Conservation (phyloP, 2,797 vertebrate genomes). For the Basileuterus tristriatus region DNA sequence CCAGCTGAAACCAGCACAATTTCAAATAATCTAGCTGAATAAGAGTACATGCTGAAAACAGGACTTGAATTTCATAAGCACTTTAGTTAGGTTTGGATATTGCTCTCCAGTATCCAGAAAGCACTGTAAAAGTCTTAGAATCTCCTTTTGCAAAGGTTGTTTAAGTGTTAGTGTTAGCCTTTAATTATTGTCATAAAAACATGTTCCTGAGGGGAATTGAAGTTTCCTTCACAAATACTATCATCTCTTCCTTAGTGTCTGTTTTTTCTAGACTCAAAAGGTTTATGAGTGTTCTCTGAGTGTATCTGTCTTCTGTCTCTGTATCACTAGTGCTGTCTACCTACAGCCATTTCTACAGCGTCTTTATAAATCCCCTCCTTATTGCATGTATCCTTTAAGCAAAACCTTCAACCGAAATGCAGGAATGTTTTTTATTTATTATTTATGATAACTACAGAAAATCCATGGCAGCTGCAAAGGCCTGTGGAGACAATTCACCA, state of each 20-base stretch:
- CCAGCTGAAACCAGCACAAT: background rate
- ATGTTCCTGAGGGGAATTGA: background rate
- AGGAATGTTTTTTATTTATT: background rate
- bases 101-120: background rate
- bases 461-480: background rate
- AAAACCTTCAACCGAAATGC: background rate
- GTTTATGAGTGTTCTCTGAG: background rate
- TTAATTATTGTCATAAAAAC: background rate
- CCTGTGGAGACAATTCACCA: background rate
- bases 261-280: background rate
- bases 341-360: background rate
- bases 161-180: background rate
- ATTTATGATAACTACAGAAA: background rate
- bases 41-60: background rate
- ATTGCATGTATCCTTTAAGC: background rate
- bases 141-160: background rate
- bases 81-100: background rate
- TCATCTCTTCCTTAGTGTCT: background rate
- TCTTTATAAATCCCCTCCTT: background rate
- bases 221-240: background rate
- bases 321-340: fast-evolving
- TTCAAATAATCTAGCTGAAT: background rate
- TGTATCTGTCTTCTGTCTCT: background rate
- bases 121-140: background rate
- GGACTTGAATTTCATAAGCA: background rate